Conservation (phyloP, 2,113 vertebrate genomes). For the Odobenus rosmarus region DNA sequence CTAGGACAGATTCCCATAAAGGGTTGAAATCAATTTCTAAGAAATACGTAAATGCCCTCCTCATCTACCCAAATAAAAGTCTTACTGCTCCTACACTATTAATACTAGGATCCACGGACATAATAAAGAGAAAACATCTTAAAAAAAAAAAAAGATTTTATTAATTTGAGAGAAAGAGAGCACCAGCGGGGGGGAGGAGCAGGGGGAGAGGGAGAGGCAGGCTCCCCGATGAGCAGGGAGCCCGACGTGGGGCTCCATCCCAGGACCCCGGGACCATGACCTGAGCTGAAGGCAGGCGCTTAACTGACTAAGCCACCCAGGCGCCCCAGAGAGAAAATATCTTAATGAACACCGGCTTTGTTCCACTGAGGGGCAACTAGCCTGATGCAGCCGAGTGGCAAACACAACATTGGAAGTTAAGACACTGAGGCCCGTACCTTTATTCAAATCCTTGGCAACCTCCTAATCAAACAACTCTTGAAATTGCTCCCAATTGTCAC, state of each 20-base stretch:
- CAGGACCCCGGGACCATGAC: not conserved
- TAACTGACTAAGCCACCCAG: not conserved
- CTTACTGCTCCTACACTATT: not conserved
- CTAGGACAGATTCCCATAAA: not conserved
- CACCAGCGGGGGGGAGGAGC: too few relatives aligned
- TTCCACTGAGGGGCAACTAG: not conserved
- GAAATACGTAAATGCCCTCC: slow-evolving; percentile 34
- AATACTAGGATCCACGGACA: not conserved
- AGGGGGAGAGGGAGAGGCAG: not conserved
- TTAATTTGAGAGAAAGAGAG: not conserved
- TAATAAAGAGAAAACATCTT: not conserved
- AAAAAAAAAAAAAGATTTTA: not conserved
- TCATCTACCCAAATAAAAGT: slow-evolving; percentile 1
- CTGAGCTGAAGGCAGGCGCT: not conserved
- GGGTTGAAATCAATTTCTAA: not conserved
- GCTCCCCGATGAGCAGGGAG: not conserved
- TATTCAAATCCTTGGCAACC: slow-evolving; percentile 61
- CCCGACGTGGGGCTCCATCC: not conserved
- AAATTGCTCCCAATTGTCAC: slow-evolving; percentile 72
- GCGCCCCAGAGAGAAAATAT: not conserved
- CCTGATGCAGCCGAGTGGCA: not conserved
- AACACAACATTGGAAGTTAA: not conserved
- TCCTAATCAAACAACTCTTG: slow-evolving; percentile 46
- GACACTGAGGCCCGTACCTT: slow-evolving; percentile 54
- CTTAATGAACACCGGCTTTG: not conserved